Conservation (phyloP, 2,888 invertebrate species). For the Panzeria rudis region DNA sequence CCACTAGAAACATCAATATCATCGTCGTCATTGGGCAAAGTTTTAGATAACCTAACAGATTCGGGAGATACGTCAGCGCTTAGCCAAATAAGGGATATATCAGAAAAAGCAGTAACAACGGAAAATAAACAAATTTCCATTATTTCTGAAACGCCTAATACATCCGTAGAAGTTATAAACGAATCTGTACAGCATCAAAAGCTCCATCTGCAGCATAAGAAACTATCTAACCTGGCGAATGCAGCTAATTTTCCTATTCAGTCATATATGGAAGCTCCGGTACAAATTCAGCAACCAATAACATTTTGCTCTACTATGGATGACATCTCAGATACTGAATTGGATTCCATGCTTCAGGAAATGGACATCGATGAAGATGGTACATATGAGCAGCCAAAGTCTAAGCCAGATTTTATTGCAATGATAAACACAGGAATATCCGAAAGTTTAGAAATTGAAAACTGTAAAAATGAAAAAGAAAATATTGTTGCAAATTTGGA, state of each 20-base stretch:
- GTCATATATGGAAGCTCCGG: slow-evolving; percentile 11
- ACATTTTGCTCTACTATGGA: slow-evolving; percentile 84
- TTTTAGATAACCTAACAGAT: slow-evolving; percentile 78
- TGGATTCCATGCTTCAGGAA: slow-evolving; percentile 83
- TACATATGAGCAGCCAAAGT: slow-evolving; percentile 25
- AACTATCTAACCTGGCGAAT: slow-evolving; percentile 22
- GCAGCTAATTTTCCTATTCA: slow-evolving; percentile 33
- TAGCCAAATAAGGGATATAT: slow-evolving; percentile 70
- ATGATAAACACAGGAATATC: background rate
- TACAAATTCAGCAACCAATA: slow-evolving; percentile 76
- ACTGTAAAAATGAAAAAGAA: background rate
- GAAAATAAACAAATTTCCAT: slow-evolving; percentile 21
- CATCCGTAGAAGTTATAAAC: slow-evolving; percentile 57
- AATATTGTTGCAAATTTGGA: background rate
- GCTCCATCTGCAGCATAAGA: background rate
- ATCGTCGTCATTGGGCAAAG: slow-evolving; percentile 77
- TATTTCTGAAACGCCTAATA: slow-evolving; percentile 48
- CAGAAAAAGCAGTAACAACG: slow-evolving; percentile 22
- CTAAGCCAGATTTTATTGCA: slow-evolving; percentile 26
- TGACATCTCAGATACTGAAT: slow-evolving; percentile 83
- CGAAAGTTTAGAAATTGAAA: background rate
- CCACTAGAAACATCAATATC: slow-evolving; percentile 78
- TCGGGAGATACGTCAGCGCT: slow-evolving; percentile 74
- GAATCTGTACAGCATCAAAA: slow-evolving; percentile 45
- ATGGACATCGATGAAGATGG: slow-evolving; percentile 80